Evolutionary conservation across 2,888 invertebrate genomes (phyloP).

Genomic region (Spodoptera littoralis): DNA sequence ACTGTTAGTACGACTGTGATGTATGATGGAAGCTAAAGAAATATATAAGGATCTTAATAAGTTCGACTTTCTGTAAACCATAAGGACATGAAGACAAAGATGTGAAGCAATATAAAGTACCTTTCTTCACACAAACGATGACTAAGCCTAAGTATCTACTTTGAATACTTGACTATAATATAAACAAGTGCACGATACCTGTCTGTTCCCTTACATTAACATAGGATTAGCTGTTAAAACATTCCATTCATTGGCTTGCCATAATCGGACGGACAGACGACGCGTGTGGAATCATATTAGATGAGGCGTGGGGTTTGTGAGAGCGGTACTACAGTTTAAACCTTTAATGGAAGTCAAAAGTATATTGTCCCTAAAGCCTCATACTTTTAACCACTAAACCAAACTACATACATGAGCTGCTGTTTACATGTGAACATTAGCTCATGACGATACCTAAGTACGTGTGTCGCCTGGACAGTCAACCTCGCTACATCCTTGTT

Average conservation of each 20-base stretch:
- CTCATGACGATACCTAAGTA: too few species aligned
- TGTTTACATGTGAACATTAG: too few species aligned
- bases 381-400: too few species aligned
- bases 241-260: conserved; percentile 48
- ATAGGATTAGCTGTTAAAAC: conserved; percentile 41
- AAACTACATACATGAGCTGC: too few species aligned
- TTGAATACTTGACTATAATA: conserved; percentile 19
- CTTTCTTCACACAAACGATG: not conserved
- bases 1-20: too few species aligned
- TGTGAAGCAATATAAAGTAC: not conserved
- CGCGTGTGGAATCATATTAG: conserved; percentile 49
- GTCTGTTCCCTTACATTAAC: conserved; percentile 14
- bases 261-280: conserved; percentile 40
- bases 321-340: conserved; percentile 10
- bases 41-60: too few species aligned
- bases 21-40: too few species aligned
- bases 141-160: conserved; percentile 1
- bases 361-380: too few species aligned
- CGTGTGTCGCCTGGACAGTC: too few species aligned
- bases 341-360: too few species aligned
- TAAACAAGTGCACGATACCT: conserved; percentile 25
- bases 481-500: too few species aligned
- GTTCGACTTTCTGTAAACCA: too few species aligned
- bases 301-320: conserved; percentile 12
- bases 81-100: not conserved